These are phyloP conservation scores for Vidua macroura DNA, from an alignment of 2,113 vertebrate genomes.

Conservation along the genomic window DNA sequence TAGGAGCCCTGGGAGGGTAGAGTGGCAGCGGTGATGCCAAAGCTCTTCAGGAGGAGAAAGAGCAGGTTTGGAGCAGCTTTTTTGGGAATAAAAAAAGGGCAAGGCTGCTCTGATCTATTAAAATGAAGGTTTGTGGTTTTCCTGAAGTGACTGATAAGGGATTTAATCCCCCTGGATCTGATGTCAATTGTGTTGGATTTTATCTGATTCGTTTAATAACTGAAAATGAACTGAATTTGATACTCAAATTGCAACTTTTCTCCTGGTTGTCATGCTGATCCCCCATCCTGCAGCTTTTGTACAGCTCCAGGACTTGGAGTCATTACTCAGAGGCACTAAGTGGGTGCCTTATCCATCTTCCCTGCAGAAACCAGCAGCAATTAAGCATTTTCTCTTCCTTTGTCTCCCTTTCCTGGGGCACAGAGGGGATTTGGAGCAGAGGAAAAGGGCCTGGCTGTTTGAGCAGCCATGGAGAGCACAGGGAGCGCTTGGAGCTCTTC, in stretches of 20 bases:
- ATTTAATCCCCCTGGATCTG: rapidly evolving
- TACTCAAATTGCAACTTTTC: rapidly evolving
- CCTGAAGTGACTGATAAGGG: not conserved
- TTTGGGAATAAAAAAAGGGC: too few species aligned
- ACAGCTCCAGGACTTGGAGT: not conserved
- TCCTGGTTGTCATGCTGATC: not conserved
- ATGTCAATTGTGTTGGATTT: not conserved
- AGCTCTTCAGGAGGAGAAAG: not conserved
- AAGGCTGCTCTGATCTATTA: not conserved
- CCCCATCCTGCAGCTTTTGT: not conserved
- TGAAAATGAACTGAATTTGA: not conserved
- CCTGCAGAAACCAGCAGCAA: not conserved
- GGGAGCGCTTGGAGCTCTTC: not conserved
- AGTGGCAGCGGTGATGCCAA: rapidly evolving
- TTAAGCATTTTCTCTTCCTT: not conserved
- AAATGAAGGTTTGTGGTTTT: not conserved
- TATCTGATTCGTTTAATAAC: rapidly evolving
- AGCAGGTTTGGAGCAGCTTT: not conserved
- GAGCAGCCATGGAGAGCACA: not conserved
- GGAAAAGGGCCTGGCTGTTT: not conserved
- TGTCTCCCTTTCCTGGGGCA: not conserved
- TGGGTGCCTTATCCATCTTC: not conserved
- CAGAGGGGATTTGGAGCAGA: not conserved
- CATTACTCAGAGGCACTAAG: rapidly evolving
- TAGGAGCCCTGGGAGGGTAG: not conserved